phyloP scores from a whole-genome alignment of 2,797 vertebrate genomes.

The Malacoctenus gilli region DNA sequence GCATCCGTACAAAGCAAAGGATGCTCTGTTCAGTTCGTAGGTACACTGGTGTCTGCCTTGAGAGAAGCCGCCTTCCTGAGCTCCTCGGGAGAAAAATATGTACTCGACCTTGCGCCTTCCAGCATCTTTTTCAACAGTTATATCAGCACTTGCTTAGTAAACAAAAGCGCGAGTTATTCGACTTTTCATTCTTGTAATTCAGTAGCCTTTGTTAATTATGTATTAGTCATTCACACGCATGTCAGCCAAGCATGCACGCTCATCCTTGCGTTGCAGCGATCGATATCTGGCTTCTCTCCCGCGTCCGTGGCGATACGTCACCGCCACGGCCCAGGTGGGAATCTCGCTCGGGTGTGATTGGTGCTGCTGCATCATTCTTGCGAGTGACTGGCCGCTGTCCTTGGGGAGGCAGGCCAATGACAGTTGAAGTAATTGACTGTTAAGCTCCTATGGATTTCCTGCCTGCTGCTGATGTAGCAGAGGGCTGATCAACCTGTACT shows the following conservation, averaged over 20 bases:
- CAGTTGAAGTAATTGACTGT: slow-evolving; percentile 72
- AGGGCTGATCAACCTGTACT: slow-evolving; percentile 45
- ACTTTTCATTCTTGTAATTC: not conserved
- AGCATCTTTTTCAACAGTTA: too few relatives aligned
- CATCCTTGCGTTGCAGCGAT: slow-evolving; percentile 1
- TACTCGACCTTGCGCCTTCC: too few relatives aligned
- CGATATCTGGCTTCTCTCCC: slow-evolving; percentile 12
- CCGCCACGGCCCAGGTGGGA: slow-evolving; percentile 41
- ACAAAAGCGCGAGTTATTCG: not conserved
- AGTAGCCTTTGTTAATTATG: slow-evolving; percentile 1
- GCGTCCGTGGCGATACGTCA: slow-evolving; percentile 12
- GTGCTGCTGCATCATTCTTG: slow-evolving; percentile 43
- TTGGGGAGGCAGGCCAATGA: slow-evolving; percentile 60
- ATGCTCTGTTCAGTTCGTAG: slow-evolving; percentile 8
- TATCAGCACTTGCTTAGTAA: too few relatives aligned
- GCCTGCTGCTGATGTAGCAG: slow-evolving; percentile 59
- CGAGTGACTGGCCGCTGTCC: slow-evolving; percentile 62
- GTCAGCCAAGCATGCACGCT: slow-evolving; percentile 3
- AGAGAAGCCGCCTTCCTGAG: slow-evolving; percentile 10
- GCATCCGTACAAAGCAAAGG: slow-evolving; percentile 8
- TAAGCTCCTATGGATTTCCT: slow-evolving; percentile 69
- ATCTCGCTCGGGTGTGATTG: slow-evolving; percentile 46
- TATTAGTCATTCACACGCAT: slow-evolving; percentile 15
- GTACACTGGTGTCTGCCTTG: slow-evolving; percentile 6
- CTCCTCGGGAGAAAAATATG: too few relatives aligned